Evolutionary conservation across 2,113 vertebrate species (phyloP), one percentile per base, ranked within the genome.

Genomic region (Paraplagusia blochii): DNA sequence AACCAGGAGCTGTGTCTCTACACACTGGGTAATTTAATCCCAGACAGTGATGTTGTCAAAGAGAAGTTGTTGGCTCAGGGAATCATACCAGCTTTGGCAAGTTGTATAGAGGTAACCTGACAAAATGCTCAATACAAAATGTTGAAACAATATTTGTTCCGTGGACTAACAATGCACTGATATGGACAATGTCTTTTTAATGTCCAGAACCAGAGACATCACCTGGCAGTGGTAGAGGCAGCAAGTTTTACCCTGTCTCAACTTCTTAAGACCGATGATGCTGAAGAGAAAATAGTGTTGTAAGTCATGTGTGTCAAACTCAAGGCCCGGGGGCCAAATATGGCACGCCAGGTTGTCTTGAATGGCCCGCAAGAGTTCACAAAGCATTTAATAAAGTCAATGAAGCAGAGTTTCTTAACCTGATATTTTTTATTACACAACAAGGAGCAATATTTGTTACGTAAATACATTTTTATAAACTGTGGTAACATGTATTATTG

Each of bases 1-100:
- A 5, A 49, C 80, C 84, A 99, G 97, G 96, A 97, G 79, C 83
- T 96, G 72, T 99, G 95, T 79, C 86, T 99, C 51, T 98, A 98
- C 84, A 97, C 94, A 0, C 81, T 99, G 58, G 97, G 95, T 42
- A 99, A 99, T 69, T 86, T 99, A 35, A 92, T 91, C 0, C 92
- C 96, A 35, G 96, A 95, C 64, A 92, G 90, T 7, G 80, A 92
- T 62, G 70, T 74, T 29, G 90, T 93, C n/a, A 92, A 91, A 88
- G 92, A 91, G 44, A 94, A 92, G 46, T 91, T 99, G 17, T 67
- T 99, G 69, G 91, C 93, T 10, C 96, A 99, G 80, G 96, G 96
- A 72, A 90, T 98, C 22, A 77, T 99, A 63, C 89, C 93, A 16
- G 90, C 92, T 35, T 85, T 99, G 74, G 80, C 87, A 10, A 87